Percentiles rank a stretch among this genome's conserved stretches.
Evolutionary conservation across 2,888 invertebrate species (phyloP).

Genomic region (Lypha dubia): DNA sequence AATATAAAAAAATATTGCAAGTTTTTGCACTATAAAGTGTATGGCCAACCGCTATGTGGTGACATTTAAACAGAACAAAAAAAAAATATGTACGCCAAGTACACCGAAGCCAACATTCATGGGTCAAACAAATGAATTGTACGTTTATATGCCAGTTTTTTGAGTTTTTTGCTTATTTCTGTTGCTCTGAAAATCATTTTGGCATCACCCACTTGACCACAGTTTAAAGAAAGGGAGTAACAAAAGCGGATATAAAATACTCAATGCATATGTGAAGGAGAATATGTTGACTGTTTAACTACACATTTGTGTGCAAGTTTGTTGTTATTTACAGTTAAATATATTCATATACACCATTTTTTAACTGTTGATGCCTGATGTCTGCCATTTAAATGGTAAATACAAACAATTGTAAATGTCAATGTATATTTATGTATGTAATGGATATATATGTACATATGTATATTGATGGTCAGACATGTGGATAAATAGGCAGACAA

Average conservation of each 20-base stretch:
- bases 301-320: slow-evolving; percentile 6
- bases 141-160: slow-evolving; percentile 50
- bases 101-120: slow-evolving; percentile 71
- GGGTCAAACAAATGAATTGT: slow-evolving; percentile 72
- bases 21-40: slow-evolving; percentile 67
- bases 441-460: background rate
- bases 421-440: background rate
- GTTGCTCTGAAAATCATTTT: slow-evolving; percentile 65
- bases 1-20: slow-evolving; percentile 1
- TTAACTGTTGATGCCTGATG: slow-evolving; percentile 71
- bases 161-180: slow-evolving; percentile 7
- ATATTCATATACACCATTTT: slow-evolving; percentile 39
- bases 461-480: slow-evolving; percentile 55
- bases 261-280: background rate
- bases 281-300: slow-evolving; percentile 62
- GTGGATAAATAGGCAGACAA: slow-evolving; percentile 21
- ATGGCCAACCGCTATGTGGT: slow-evolving; percentile 72
- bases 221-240: slow-evolving; percentile 28
- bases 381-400: slow-evolving; percentile 70
- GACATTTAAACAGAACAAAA: slow-evolving; percentile 67
- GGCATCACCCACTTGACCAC: slow-evolving; percentile 72
- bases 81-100: slow-evolving; percentile 59
- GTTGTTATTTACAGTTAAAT: slow-evolving; percentile 66
- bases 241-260: slow-evolving; percentile 42
- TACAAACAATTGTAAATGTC: slow-evolving; percentile 55